A percentile compares a stretch with the other conserved stretches of the same genome.
Evolutionary conservation across 2,797 vertebrate genomes (phyloP).

Genomic region (Eulemur rubriventer): DNA sequence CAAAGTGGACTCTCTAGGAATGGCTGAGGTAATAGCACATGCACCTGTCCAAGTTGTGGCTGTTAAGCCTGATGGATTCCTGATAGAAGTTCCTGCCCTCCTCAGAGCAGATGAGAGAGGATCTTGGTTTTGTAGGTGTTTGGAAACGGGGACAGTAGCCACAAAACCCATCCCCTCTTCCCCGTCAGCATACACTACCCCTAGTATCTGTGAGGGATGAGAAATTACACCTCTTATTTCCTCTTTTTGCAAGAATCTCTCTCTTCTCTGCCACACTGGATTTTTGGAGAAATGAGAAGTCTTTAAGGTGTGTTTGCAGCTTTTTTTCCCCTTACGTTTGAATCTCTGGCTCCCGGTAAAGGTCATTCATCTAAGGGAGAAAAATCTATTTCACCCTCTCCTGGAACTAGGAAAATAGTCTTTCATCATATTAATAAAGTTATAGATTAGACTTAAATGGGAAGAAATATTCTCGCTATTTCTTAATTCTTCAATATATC

Average conservation of each 20-base stretch:
- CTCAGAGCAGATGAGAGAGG: not conserved
- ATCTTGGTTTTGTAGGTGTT: not conserved
- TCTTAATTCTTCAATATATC: not conserved
- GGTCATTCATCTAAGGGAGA: not conserved
- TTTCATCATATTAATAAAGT: slow-evolving; percentile 27
- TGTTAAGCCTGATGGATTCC: not conserved
- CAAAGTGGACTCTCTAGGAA: not conserved
- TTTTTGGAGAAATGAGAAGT: not conserved
- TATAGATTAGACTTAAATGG: slow-evolving; percentile 4
- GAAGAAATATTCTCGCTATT: slow-evolving; percentile 15
- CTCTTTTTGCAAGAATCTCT: not conserved
- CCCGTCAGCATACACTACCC: not conserved
- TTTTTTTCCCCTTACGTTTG: not conserved
- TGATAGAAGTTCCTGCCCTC: not conserved
- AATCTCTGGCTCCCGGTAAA: slow-evolving; percentile 26
- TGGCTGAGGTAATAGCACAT: not conserved
- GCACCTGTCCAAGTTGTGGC: not conserved
- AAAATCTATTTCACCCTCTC: slow-evolving; percentile 4
- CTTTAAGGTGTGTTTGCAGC: not conserved
- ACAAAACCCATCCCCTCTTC: not conserved
- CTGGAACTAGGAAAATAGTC: not conserved
- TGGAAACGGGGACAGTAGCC: not conserved
- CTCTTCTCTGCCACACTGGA: not conserved
- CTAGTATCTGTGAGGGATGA: not conserved
- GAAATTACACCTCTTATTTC: not conserved